Percentiles rank a stretch among this genome's conserved stretches.
Evolutionary conservation across 2,113 vertebrate species (phyloP).

Genomic region (Hemibates koningsi): DNA sequence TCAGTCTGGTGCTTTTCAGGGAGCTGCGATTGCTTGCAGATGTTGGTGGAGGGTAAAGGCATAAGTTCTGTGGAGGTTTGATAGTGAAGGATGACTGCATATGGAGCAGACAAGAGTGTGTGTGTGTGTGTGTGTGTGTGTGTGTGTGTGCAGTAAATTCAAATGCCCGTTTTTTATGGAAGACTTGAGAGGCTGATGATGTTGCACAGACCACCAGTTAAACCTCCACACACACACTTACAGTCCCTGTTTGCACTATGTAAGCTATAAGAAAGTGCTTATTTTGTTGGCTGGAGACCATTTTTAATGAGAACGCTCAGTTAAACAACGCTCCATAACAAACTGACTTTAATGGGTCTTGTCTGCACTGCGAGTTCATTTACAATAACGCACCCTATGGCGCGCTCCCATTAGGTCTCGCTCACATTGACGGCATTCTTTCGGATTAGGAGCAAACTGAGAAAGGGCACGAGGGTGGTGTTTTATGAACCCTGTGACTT

Average conservation of each 20-base stretch:
- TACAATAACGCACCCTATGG: slow-evolving; percentile 48
- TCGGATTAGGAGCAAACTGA: background rate
- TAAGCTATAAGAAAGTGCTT: slow-evolving; percentile 39
- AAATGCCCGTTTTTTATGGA: slow-evolving; percentile 31
- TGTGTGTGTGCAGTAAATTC: slow-evolving; percentile 6
- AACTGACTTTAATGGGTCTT: slow-evolving; percentile 58
- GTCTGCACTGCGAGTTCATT: slow-evolving; percentile 46
- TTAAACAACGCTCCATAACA: slow-evolving; percentile 58
- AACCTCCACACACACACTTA: slow-evolving; percentile 3
- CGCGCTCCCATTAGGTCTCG: slow-evolving; percentile 15
- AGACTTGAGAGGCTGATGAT: slow-evolving; percentile 24
- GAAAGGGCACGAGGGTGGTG: background rate
- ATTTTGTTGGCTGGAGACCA: slow-evolving; percentile 53
- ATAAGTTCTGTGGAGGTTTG: background rate
- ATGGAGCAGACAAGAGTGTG: background rate
- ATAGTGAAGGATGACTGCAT: slow-evolving; percentile 11
- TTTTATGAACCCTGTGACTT: slow-evolving; percentile 34
- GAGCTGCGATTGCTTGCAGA: slow-evolving; percentile 60
- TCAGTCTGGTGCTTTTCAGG: slow-evolving; percentile 36
- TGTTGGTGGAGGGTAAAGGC: slow-evolving; percentile 29
- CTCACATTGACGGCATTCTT: slow-evolving; percentile 34
- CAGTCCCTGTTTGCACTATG: slow-evolving; percentile 21
- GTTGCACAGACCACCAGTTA: slow-evolving; percentile 41
- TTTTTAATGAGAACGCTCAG: slow-evolving; percentile 56
- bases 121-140: background rate